A percentile compares a stretch with the other conserved stretches of the same genome.
Evolutionary conservation across 2,113 vertebrate species (phyloP).

Genomic region (Tinamus guttatus): DNA sequence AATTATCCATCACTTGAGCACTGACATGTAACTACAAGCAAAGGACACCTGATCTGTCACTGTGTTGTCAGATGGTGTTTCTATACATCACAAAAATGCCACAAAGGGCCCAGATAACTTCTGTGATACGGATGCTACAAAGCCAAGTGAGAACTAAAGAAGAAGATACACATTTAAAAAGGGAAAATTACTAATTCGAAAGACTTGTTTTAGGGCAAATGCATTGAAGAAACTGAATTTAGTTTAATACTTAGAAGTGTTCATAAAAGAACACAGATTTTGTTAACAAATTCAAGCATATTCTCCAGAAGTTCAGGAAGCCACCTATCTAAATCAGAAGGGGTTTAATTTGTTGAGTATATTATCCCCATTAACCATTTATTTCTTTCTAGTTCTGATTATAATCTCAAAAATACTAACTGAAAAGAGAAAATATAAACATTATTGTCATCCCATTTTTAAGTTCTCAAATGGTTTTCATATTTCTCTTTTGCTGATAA

Average conservation of each 20-base stretch:
- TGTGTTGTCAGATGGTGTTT: not conserved
- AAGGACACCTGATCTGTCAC: constrained; percentile 28
- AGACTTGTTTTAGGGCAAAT: not conserved
- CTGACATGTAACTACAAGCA: constrained; percentile 5
- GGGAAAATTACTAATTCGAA: not conserved
- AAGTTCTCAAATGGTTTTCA: not conserved
- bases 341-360: not conserved
- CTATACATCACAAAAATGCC: not conserved
- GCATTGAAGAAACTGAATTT: accelerated
- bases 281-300: not conserved
- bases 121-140: not conserved
- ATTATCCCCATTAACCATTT: not conserved
- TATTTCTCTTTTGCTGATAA: not conserved
- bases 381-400: not conserved
- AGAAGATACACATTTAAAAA: not conserved
- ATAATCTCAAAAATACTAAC: not conserved
- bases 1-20: constrained; percentile 27
- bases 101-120: not conserved
- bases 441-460: not conserved
- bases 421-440: not conserved
- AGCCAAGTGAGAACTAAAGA: not conserved
- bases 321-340: not conserved
- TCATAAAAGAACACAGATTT: not conserved
- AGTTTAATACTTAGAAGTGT: not conserved
- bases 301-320: not conserved